Evolutionary conservation across 2,113 vertebrate genomes (phyloP), one percentile per base, ranked within the genome.

Genomic region (Nesoenas mayeri): DNA sequence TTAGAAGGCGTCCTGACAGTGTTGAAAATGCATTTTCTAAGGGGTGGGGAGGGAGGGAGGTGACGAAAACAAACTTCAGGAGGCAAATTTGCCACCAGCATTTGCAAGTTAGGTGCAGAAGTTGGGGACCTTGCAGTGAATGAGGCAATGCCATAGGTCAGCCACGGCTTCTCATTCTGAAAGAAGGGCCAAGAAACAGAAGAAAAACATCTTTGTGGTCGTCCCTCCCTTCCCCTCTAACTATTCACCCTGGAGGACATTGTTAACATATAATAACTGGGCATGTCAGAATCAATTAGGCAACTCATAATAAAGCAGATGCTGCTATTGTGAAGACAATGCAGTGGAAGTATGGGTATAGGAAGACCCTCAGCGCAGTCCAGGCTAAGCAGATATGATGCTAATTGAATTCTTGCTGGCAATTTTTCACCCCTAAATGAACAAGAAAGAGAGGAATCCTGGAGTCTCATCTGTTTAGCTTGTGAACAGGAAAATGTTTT

Each of bases 351-450:
- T 74, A 89, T 78, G 91, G 96, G 64, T 71, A 89, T 85, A 93
- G 94, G 90, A 93, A 94, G 96, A 77, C 70, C 57, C 96, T 97
- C 88, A 78, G 91, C 79, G 34, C 11, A 91, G 93, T 6, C 91
- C 38, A 11, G 79, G 89, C 67, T 91, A 48, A 93, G 91, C 92
- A 95, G 97, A 97, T 94, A 97, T 97, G 98, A 98, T 97, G 95
- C 98, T 98, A 97, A 99, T 98, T 98, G 98, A 98, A 97, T 98
- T 97, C 98, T 98, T 48, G 91, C 97, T 97, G 97, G 94, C 97
- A 95, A 98, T 98, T 98, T 99, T 98, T 98, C 97, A 97, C 98
- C 97, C 97, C 96, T 97, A 99, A 98, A 97, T 99, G 98, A 98
- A 98, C 98, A 98, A 98, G 98, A 98, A 98, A 98, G 97, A 29